Base-by-base conservation (phyloP, 2,797 vertebrate genomes). In the Columba guinea region DNA sequence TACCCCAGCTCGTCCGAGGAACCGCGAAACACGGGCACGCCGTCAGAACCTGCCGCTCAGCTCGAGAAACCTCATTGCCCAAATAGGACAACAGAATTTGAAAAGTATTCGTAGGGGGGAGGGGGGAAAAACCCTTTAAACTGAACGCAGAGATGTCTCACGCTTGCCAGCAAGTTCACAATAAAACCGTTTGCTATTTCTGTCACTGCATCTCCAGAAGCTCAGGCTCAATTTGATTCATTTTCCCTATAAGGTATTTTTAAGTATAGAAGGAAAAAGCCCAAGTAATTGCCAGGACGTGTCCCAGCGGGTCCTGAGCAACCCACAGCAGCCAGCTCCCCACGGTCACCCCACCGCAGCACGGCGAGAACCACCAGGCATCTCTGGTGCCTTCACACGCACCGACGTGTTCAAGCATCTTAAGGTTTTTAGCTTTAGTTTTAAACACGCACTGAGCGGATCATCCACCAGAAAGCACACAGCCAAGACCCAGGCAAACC, bases 191-290 rank as follows among this genome's bases (percentile, higher is more conserved):
- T 46, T 48, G 86, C 83, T 77, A 84, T 71, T 88, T 76, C 82
- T 51, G 82, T 68, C 69, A 3, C 21, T n/a, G 71, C 58, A 48
- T 30, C 58, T 81, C 78, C 70, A 28, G 8, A 34, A 92, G 49
- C 49, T 70, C 71, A 22, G 53, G 8, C 32, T 51, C 52, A 0
- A 26, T 74, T 77, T 67, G 39, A 91, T 26, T 39, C 48, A 32
- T 79, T 77, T 80, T 74, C 76, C 78, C 89, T 89, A 39, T 27
- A 93, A 68, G 68, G 60, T 52, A 85, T 64, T 90, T 90, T 67
- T 34, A 89, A 94, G 86, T 12, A 44, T 0, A 80, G 75, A 62
- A 77, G 76, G 76, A 62, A 44, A 89, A 75, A 82, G n/a, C 22
- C 46, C 73, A 62, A n/a, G 82, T 73, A 70, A 49, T 17, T 48